Base-by-base conservation (phyloP, 2,113 vertebrate genomes). In the Lagopus leucura region DNA sequence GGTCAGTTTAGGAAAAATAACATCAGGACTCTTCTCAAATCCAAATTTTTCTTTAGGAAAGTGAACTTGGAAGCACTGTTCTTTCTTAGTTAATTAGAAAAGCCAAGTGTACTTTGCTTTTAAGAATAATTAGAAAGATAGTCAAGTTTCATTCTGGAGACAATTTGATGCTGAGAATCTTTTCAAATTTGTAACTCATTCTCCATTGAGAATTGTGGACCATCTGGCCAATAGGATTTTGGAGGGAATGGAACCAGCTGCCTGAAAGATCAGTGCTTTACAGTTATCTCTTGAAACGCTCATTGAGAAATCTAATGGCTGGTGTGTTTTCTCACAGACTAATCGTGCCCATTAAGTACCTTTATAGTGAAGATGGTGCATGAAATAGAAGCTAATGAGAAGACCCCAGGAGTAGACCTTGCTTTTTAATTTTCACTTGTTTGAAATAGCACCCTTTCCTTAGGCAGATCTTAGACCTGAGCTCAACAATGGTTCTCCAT, bases 181-280 rank as follows among this genome's bases (percentile, higher is more conserved):
- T 94, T 93, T 85, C 76, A 91, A 78, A 81, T 7, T 5, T 63
- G 80, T 71, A 66, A 94, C 73, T 94, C 79, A 67, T 86, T 89
- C 71, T 86, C 94, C 80, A 94, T 70, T 40, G 86, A 86, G 89
- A 80, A 91, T 88, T 90, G 57, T 77, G 43, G 32, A 84, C 91
- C 86, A 95, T 92, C 88, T 95, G 93, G 91, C 90, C 94, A 91
- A 17, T 74, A 91, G 94, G 64, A 75, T 93, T 96, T 90, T 95
- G 90, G 93, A 92, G 83, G 82, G 73, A 80, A 63, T n/a, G 7
- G 43, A 89, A 61, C 25, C 80, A 82, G 77, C 85, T 94, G 69
- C 69, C 88, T 90, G 79, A 2, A 71, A 80, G 89, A 91, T 52
- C 69, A 45, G 93, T 91, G 93, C 90, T 79, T 72, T 92, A 65